phyloP scores from a whole-genome alignment of 2,113 vertebrate species.

The Phoenicopterus ruber region DNA sequence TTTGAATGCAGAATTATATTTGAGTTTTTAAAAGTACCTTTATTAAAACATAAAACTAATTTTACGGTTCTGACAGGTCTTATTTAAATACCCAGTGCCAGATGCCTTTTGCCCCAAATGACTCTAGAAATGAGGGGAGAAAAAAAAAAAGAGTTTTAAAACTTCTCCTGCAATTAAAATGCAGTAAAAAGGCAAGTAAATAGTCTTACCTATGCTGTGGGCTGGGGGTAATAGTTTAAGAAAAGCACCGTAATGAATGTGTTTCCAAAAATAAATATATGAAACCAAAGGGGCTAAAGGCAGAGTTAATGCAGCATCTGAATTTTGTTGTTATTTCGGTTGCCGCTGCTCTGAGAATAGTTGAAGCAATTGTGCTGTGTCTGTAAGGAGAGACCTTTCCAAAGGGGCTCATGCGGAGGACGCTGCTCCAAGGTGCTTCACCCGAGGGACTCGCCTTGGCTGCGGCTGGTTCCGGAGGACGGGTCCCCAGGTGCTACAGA shows the following conservation, averaged over 20 bases:
- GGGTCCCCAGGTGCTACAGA: neutral
- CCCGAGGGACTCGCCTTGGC: neutral
- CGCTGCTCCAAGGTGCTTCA: neutral
- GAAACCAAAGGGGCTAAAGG: neutral
- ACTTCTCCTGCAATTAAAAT: conserved; percentile 24
- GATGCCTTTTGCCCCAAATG: conserved; percentile 43
- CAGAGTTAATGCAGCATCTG: neutral
- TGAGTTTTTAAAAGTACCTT: conserved; percentile 38
- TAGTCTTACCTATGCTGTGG: neutral
- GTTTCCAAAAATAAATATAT: neutral
- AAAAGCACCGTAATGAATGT: neutral
- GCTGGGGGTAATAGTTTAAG: neutral
- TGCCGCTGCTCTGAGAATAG: neutral
- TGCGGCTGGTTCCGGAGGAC: neutral
- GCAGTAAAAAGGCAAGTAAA: conserved; percentile 34
- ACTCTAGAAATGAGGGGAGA: neutral
- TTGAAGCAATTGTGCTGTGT: neutral
- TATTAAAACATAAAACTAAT: conserved; percentile 49
- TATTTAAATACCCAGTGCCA: conserved; percentile 36
- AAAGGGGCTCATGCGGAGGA: neutral
- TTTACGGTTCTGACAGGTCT: conserved; percentile 45
- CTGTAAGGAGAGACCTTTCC: neutral
- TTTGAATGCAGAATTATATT: conserved; percentile 18
- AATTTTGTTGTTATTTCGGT: neutral
- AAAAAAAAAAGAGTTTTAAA: neutral